Evolutionary conservation across 1,140 invertebrate species (phyloP).

Genomic region (Sinonovacula constricta): DNA sequence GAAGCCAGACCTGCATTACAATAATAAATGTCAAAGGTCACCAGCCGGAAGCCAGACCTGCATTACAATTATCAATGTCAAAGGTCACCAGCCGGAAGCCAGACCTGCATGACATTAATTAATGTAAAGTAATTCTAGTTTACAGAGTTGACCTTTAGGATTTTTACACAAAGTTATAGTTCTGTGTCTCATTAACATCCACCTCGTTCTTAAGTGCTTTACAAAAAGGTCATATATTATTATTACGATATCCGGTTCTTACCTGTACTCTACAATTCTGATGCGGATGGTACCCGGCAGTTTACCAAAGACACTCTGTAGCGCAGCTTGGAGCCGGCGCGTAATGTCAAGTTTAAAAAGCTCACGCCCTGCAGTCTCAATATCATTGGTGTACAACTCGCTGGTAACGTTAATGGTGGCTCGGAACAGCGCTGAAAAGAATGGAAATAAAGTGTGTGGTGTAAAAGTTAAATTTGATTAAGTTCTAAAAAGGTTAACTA

Average conservation of each 20-base stretch:
- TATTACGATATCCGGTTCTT: neutral
- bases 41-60: too few relatives aligned
- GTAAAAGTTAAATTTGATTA: too few relatives aligned
- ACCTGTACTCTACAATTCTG: slow-evolving; percentile 5
- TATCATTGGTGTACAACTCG: neutral
- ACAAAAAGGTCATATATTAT: neutral
- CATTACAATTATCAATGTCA: too few relatives aligned
- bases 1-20: too few relatives aligned
- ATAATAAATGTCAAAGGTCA: too few relatives aligned
- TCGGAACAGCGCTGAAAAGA: neutral
- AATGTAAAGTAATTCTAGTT: neutral
- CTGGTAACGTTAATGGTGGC: neutral
- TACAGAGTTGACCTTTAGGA: neutral
- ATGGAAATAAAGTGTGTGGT: too few relatives aligned
- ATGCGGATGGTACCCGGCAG: neutral
- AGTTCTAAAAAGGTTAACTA: too few relatives aligned
- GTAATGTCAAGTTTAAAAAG: neutral
- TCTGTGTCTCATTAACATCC: neutral
- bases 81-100: too few relatives aligned
- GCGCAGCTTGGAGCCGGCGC: neutral
- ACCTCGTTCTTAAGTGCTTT: neutral
- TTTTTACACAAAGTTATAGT: neutral
- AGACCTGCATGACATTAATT: too few relatives aligned
- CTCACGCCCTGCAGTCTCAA: neutral
- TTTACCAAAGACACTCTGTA: neutral